Evolutionary conservation across 2,888 invertebrate genomes (phyloP).

Genomic region (Polydrusus cervinus): DNA sequence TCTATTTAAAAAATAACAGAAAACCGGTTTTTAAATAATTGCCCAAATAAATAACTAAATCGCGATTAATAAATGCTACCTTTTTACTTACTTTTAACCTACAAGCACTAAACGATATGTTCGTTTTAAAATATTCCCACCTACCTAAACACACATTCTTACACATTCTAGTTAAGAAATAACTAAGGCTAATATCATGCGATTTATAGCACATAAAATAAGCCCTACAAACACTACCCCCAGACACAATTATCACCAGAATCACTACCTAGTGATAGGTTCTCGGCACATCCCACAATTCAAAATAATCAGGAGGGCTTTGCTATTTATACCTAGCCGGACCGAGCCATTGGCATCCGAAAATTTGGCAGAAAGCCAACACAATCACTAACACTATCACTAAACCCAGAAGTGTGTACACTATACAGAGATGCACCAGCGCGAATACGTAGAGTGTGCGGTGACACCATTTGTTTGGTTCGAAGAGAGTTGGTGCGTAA

Average conservation of each 20-base stretch:
- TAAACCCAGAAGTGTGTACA: constrained; percentile 78
- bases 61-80: neutral
- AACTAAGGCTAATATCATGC: neutral
- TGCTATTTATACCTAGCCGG: constrained; percentile 80
- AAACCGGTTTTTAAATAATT: too few species aligned
- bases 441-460: constrained; percentile 85
- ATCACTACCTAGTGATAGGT: constrained; percentile 60
- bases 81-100: neutral
- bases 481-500: constrained; percentile 81
- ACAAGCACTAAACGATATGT: constrained; percentile 8
- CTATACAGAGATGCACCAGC: constrained; percentile 81
- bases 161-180: neutral
- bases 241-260: neutral
- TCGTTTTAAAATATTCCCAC: neutral
- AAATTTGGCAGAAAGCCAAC: constrained; percentile 80
- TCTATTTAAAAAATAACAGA: too few species aligned
- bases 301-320: constrained; percentile 67
- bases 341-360: constrained; percentile 82
- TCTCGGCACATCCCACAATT: constrained; percentile 68
- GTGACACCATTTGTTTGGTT: constrained; percentile 88
- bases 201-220: neutral
- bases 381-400: constrained; percentile 76
- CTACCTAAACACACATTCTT: neutral
- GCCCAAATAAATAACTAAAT: neutral
- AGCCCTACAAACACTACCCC: neutral